Evolutionary conservation across 1,140 invertebrate species (phyloP), one percentile per base, ranked within the genome.

Genomic region (Drosophila nebulosa): DNA sequence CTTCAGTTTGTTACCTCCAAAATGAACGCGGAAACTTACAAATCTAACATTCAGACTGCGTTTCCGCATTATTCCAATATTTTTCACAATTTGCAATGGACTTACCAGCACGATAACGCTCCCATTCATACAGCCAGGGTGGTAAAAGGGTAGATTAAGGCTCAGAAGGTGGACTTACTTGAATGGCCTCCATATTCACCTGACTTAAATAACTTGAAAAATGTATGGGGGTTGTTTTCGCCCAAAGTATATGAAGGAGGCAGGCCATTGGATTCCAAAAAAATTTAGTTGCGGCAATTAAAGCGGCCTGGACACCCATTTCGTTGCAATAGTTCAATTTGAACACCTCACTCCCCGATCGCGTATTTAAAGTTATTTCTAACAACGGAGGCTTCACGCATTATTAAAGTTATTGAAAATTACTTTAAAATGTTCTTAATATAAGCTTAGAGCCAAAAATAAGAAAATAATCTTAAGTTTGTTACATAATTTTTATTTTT

Each of bases 101-200:
- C 27, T 32, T 32, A 35, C 53, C 22, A 56, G 53, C 27, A 56
- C 21, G 53, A 56, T 56, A 14, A 32, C 7, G 21, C 42, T 35
- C 42, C 59, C 26, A 62, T 62, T 51, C 18, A 62, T 62, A 62
- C 59, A 50, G 27, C 59, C 21, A 62, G 27, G 59, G 59, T 46
- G 36, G 57, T 59, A 46, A 59, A 59, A 46, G 57, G 24, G 21
- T 46, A 36, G 46, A 59, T 59, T 59, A 59, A 59, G 39, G 57
- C 57, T 39, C 32, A 46, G 6, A 59, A 59, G 10, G 57, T 59
- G 57, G 57, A 59, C 22, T 27, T 50, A 39, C 39, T 46, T 22
- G 21, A 12, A 26, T 61, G 58, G 39, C 35, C 10, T n/a, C n/a
- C n/a, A n/a, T n/a, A n/a, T n/a, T n/a, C n/a, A n/a, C n/a, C n/a